phyloP scores from a whole-genome alignment of 2,888 invertebrate genomes.

The Spatulosminthurus flaviceps region DNA sequence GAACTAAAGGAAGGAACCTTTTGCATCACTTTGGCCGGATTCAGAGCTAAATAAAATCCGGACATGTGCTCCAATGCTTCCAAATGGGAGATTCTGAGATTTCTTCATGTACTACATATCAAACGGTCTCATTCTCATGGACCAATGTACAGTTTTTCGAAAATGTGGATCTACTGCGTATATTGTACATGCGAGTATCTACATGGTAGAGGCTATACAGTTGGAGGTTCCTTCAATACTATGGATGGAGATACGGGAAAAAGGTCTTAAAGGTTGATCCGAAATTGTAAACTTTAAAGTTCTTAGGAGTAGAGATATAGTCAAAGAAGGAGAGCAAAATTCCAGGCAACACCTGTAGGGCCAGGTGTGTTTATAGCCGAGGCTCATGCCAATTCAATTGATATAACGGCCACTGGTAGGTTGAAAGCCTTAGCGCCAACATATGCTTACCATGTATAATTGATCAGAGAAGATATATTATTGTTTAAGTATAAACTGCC shows the following conservation, averaged over 20 bases:
- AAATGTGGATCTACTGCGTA: too few species aligned
- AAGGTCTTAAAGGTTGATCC: not conserved
- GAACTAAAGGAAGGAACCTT: not conserved
- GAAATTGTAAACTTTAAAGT: conserved; percentile 15
- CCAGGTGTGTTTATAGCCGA: conserved; percentile 40
- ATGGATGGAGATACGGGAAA: not conserved
- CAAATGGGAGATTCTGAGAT: not conserved
- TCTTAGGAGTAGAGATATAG: not conserved
- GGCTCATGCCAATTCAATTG: conserved; percentile 32
- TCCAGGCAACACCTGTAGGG: conserved; percentile 37
- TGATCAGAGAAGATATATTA: not conserved
- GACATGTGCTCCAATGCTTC: not conserved
- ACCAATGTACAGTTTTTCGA: not conserved
- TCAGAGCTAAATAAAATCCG: not conserved
- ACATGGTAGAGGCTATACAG: too few species aligned
- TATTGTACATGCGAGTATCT: too few species aligned
- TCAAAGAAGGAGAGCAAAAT: not conserved
- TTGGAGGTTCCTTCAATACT: too few species aligned
- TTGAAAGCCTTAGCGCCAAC: not conserved
- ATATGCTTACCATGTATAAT: conserved; percentile 3
- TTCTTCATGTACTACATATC: not conserved
- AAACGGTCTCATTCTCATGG: conserved; percentile 5
- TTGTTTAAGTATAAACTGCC: not conserved
- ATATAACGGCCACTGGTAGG: conserved; percentile 33
- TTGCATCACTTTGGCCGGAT: not conserved